These are phyloP conservation scores for Coreius guichenoti DNA, from an alignment of 2,797 vertebrate genomes.

Conservation along the genomic window DNA sequence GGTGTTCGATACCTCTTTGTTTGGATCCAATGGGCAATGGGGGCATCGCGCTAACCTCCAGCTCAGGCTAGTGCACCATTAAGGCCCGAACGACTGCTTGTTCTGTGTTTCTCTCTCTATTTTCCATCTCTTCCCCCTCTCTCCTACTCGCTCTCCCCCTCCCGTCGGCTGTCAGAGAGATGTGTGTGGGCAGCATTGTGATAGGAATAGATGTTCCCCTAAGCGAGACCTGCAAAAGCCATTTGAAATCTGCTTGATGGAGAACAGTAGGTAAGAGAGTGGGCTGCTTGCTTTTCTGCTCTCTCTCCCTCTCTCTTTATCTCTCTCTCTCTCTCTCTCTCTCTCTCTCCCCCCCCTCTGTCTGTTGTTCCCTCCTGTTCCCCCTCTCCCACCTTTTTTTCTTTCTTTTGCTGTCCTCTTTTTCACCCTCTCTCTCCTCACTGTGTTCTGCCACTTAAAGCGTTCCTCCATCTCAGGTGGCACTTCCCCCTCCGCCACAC, in stretches of 20 bases:
- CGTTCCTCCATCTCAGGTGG: conserved; percentile 59
- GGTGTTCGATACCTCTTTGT: conserved; percentile 1
- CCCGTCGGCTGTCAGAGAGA: conserved; percentile 75
- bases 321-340: conserved; percentile 66
- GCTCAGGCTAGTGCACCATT: conserved; percentile 55
- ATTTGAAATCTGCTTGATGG: conserved; percentile 83
- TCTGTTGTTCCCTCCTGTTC: conserved; percentile 56
- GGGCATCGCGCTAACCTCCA: conserved; percentile 35
- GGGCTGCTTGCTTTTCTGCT: conserved; percentile 76
- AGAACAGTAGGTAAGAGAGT: conserved; percentile 82
- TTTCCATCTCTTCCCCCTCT: conserved; percentile 41
- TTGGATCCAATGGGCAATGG: conserved; percentile 38
- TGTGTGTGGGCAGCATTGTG: conserved; percentile 84
- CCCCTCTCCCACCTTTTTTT: conserved; percentile 52
- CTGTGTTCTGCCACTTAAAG: conserved; percentile 40
- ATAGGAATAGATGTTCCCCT: conserved; percentile 85
- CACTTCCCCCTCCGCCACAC: conserved; percentile 65
- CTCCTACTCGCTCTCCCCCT: conserved; percentile 56
- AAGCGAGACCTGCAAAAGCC: conserved; percentile 82
- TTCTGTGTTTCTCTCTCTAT: conserved; percentile 38
- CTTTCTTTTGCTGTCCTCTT: conserved; percentile 46
- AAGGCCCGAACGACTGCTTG: conserved; percentile 33
- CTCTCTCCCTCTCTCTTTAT: conserved; percentile 68
- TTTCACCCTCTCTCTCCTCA: conserved; percentile 62
- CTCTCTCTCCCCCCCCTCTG: conserved; percentile 62